Base-by-base conservation (phyloP, 1,140 invertebrate species). In the Cherax destructor region DNA sequence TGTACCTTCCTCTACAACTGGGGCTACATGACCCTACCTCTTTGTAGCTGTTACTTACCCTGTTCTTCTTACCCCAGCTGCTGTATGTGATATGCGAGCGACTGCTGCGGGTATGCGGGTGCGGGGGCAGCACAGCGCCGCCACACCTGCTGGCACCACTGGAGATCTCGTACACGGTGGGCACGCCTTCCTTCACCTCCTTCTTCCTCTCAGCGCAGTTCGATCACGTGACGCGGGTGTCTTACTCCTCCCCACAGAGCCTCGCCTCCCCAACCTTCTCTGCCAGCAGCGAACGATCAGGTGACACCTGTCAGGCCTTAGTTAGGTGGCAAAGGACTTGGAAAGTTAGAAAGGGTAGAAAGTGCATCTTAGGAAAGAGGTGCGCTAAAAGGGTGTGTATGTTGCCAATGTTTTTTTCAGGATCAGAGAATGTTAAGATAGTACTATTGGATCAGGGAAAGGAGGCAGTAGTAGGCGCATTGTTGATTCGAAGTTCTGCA, bases 21-120 rank as follows among this genome's bases (percentile, higher is more conserved):
- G 11, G 3, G 5, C 24, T 56, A 18, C 56, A 30, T 18, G 30
- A 41, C 9, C 47, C 93, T 95, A 97, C 83, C 95, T 97, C 65
- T 21, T 41, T 13, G 6, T 6, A 69, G 18, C 1, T 21, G 18
- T 5, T 18, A 21, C 65, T 97, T 56, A 5, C 50, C 50, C 50
- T 59, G 7, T 0, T 49, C 24, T 30, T 4, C 80, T 86, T 91
- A 41, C 95, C 94, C 30, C 94, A 97, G 97, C 96, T 97, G 83
- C 94, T 98, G 21, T 97, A 97, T 94, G 95, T 96, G 59, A 95
- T 97, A 79, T 97, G 97, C 93, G 97, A 98, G 94, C 95, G 97
- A 79, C 96, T 98, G 24, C 95, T 98, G 2, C 95, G 96, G 93
- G 94, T 97, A 0, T 97, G 96, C 92, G 93, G 93, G 5, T 93